Evolutionary conservation across 2,888 invertebrate species (phyloP), one percentile per base, ranked within the genome.

Genomic region (Drosophila mettleri): DNA sequence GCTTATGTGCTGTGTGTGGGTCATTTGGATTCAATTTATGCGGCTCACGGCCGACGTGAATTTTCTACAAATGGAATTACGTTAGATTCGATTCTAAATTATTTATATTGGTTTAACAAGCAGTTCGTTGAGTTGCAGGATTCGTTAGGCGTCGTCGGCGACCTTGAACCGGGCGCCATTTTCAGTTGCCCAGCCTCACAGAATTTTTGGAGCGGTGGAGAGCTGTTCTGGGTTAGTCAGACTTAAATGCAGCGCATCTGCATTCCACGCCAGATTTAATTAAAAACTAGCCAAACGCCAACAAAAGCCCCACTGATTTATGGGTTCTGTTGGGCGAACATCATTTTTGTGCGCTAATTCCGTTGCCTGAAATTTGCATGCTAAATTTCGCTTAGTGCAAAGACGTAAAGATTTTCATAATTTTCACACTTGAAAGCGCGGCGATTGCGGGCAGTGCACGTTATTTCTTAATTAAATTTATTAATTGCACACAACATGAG

Each of bases 391-490:
- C 48, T 49, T 74, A 65, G 69, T 69, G 57, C 66, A 52, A 62
- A 57, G 48, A 63, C 58, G 59, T 69, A 61, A 67, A 84, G 75
- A 81, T 80, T 84, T 85, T 87, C 86, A 85, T 83, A 87, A 85
- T 85, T 87, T 85, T 85, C 87, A 87, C 85, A 85, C 85, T 82
- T 71, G 78, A 85, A 74, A 78, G 76, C 77, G 75, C 80, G 69
- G 71, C 77, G 70, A 69, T 69, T 64, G 74, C 74, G 61, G 54
- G 61, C 61, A 68, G 68, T 36, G 52, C 52, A 65, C 66, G 66
- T 81, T 86, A 81, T 84, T 79, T 86, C 86, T 86, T 86, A 86
- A 87, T 86, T 86, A 86, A 86, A 86, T 87, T 87, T 86, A 86
- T 86, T 86, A 86, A 86, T 86, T 87, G 88, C 88, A 86, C 79